These are phyloP conservation scores for Dufourea novaeangliae DNA, from an alignment of 1,140 invertebrate genomes.

Conservation along the genomic window DNA sequence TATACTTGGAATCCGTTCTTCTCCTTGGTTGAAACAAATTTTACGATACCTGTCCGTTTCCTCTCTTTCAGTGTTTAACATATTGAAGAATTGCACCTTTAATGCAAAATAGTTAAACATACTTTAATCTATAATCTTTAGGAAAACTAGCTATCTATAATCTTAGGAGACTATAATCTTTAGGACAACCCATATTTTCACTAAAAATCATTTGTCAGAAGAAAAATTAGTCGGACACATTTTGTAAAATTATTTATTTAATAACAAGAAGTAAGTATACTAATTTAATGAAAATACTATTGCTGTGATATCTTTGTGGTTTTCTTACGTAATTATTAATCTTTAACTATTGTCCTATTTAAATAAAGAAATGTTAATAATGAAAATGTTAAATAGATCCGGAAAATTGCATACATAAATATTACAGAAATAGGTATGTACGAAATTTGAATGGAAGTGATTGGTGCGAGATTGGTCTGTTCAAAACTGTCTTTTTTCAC, in stretches of 20 bases:
- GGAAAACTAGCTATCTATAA: too few species aligned
- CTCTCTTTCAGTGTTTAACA: background rate
- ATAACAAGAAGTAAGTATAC: background rate
- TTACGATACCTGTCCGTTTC: background rate
- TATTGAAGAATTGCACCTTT: background rate
- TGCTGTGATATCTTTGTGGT: too few species aligned
- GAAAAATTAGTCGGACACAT: too few species aligned
- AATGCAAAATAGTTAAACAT: too few species aligned
- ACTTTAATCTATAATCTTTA: too few species aligned
- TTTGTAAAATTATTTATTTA: background rate
- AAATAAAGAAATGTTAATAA: too few species aligned
- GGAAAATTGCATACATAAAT: background rate
- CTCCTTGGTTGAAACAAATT: background rate
- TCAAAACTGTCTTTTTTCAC: conserved; percentile 21
- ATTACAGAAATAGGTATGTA: background rate
- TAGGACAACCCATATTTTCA: too few species aligned
- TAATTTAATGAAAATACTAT: too few species aligned
- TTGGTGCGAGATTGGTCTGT: background rate
- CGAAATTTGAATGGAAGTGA: background rate
- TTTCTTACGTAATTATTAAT: too few species aligned
- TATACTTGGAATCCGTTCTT: conserved; percentile 23
- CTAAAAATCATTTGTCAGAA: too few species aligned
- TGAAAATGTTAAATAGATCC: background rate
- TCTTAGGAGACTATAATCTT: too few species aligned
- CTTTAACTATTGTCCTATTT: too few species aligned